Conservation (phyloP, 2,113 vertebrate genomes). For the Aptenodytes forsteri region DNA sequence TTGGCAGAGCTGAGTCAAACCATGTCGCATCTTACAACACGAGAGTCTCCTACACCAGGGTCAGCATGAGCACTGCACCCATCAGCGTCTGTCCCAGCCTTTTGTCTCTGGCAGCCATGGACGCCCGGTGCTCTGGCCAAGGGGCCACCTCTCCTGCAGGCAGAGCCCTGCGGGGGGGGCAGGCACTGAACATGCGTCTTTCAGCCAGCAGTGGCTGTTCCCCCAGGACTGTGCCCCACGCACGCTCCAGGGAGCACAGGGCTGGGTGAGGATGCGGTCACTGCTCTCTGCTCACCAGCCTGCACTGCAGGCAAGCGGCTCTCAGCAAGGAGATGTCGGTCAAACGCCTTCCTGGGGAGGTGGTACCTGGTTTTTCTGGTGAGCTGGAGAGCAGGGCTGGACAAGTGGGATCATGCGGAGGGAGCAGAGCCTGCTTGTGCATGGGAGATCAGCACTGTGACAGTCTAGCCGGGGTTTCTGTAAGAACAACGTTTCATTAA, state of each 20-base stretch:
- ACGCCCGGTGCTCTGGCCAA: fast-evolving
- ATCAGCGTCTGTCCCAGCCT: background rate
- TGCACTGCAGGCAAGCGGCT: fast-evolving
- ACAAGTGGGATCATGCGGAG: fast-evolving
- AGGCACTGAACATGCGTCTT: fast-evolving
- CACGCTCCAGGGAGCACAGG: background rate
- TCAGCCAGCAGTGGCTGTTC: fast-evolving
- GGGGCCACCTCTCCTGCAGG: background rate
- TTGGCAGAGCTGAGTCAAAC: background rate
- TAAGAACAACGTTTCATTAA: background rate
- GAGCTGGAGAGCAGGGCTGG: background rate
- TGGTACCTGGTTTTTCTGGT: background rate
- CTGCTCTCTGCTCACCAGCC: background rate
- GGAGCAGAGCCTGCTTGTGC: background rate
- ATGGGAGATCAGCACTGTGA: fast-evolving
- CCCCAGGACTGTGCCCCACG: fast-evolving
- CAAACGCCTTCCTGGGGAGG: background rate
- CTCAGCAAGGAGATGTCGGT: fast-evolving
- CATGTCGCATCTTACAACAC: fast-evolving
- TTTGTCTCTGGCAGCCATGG: background rate
- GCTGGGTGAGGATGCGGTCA: background rate
- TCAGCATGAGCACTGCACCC: fast-evolving
- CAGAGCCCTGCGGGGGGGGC: background rate
- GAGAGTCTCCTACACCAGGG: background rate
- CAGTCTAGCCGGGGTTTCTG: background rate